Evolutionary conservation across 2,797 vertebrate species (phyloP).

Genomic region (Phrynocephalus vlangalii): DNA sequence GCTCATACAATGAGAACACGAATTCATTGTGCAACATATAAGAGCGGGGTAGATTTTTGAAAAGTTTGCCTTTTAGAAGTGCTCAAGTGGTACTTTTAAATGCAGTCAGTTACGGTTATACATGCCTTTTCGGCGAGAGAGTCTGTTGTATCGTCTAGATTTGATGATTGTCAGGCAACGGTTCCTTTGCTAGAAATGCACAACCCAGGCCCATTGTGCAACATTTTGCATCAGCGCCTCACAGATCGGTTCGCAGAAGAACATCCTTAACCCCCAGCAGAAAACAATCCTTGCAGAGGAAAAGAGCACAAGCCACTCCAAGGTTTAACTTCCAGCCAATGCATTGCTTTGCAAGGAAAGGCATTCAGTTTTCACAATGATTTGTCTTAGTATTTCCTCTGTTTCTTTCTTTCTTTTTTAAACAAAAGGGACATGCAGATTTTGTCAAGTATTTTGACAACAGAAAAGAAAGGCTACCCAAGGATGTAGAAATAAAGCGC

Average conservation of each 20-base stretch:
- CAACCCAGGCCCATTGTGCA: not conserved
- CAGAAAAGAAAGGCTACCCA: not conserved
- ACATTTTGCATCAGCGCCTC: slow-evolving; percentile 22
- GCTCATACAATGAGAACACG: no score
- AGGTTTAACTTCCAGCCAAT: slow-evolving; percentile 7
- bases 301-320: not conserved
- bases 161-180: slow-evolving; percentile 6
- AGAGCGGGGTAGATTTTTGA: no score
- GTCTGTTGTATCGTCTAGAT: not conserved
- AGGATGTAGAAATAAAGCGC: not conserved
- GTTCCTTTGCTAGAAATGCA: slow-evolving; percentile 17
- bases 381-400: not conserved
- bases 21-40: no score
- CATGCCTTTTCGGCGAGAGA: not conserved
- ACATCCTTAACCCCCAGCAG: slow-evolving; percentile 26
- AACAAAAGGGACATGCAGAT: not conserved
- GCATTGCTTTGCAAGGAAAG: slow-evolving; percentile 12
- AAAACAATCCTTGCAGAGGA: slow-evolving; percentile 19
- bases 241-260: slow-evolving; percentile 12
- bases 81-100: not conserved
- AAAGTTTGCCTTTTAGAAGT: no score
- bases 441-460: slow-evolving; percentile 22
- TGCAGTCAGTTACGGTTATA: not conserved
- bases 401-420: not conserved
- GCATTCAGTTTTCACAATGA: not conserved